Base-by-base conservation (phyloP, 1,140 invertebrate genomes). In the Macrocentrus cingulum region DNA sequence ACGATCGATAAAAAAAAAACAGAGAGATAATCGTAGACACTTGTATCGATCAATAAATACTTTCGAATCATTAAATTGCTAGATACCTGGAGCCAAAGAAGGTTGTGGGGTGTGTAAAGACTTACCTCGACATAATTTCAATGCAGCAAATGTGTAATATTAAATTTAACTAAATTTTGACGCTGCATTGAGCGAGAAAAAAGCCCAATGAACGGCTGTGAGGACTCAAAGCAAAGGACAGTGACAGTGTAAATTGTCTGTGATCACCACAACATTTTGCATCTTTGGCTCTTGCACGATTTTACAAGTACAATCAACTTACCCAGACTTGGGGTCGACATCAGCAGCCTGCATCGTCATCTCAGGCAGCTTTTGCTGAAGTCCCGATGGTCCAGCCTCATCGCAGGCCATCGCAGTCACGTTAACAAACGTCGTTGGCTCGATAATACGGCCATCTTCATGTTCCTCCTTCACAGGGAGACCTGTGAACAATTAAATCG, bases 351-450 rank as follows among this genome's bases (percentile, higher is more conserved):
- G 67, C 41, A 78, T 70, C 16, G 68, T 58, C 48, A 78, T 74
- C 34, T 79, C 75, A 13, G 75, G 61, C 36, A 79, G 71, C 8
- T 78, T 74, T 9, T 82, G 72, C 58, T 81, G 69, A 23, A 84
- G 63, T n/a, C 83, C 83, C 0, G 82, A 84, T 0, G 83, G 83
- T 29, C 83, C 83, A 19, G 83, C 82, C 61, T 83, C 81, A 2
- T 82, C 78, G 46, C 80, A 81, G 0, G 79, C 72, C 36, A 82
- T 61, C 13, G 80, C n/a, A n/a, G n/a, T 73, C 15, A 81, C 77
- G 59, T 80, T 81, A 11, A 79, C 81, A 63, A 79, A 83, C 1
- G 75, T 75, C 13, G 78, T 71, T 36, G 74, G 69, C 64, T 82
- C 79, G 9, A 81, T 72, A 15, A 62, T 66, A 72, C 69, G 71